Evolutionary conservation across 2,888 invertebrate genomes (phyloP).

Genomic region (Ophioninae sp.): DNA sequence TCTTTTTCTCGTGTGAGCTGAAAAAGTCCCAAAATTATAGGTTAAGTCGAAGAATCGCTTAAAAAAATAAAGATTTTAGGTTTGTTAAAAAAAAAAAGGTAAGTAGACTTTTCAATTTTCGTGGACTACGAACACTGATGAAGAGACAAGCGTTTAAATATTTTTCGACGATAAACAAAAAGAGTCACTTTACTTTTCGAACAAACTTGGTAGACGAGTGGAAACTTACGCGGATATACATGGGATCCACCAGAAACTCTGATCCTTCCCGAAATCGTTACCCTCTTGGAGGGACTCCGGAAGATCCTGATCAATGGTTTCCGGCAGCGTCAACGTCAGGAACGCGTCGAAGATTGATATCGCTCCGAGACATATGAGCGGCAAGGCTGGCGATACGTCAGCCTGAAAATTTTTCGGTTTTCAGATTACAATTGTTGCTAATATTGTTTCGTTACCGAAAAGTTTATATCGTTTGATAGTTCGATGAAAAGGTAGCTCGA

Average conservation of each 20-base stretch:
- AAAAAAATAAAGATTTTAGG: no score
- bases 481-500: neutral
- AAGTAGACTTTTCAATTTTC: no score
- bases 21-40: constrained; percentile 27
- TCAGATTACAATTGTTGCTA: neutral
- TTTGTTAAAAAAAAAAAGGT: no score
- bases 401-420: constrained; percentile 69
- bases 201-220: neutral
- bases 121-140: neutral
- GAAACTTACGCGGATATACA: constrained; percentile 75
- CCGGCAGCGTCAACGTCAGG: constrained; percentile 90
- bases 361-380: constrained; percentile 89
- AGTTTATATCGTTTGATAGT: neutral
- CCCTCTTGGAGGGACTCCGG: constrained; percentile 94
- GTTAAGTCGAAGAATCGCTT: neutral
- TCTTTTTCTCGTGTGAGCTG: constrained; percentile 76
- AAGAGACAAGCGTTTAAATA: neutral
- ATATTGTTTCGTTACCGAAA: neutral
- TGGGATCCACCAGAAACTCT: constrained; percentile 92
- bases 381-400: constrained; percentile 81
- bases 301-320: constrained; percentile 92
- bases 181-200: no score
- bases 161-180: neutral
- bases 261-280: constrained; percentile 91
- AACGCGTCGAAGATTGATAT: constrained; percentile 89